These are phyloP conservation scores for Coccyzus lansbergi DNA, from an alignment of 2,797 vertebrate species.

Conservation along the genomic window DNA sequence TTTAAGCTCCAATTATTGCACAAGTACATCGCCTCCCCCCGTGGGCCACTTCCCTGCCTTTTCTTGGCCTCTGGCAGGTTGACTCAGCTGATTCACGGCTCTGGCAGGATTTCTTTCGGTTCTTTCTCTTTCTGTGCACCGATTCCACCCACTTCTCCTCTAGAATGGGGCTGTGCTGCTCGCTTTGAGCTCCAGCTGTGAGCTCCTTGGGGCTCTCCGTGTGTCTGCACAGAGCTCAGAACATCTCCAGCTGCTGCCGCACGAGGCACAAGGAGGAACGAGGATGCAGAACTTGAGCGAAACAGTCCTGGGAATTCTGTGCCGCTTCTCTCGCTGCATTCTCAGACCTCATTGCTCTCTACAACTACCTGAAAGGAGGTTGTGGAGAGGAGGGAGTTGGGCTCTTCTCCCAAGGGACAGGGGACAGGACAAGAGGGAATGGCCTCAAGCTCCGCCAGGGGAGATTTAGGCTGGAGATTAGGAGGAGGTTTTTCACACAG, in stretches of 20 bases:
- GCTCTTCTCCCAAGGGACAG: too few species aligned
- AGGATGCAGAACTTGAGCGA: not conserved
- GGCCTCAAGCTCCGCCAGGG: too few species aligned
- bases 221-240: not conserved
- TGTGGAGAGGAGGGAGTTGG: too few species aligned
- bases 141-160: not conserved
- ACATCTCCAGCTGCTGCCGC: not conserved
- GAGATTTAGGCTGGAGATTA: too few species aligned
- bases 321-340: not conserved
- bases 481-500: too few species aligned
- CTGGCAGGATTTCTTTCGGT: not conserved
- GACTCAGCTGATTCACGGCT: conserved; percentile 10
- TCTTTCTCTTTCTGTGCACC: not conserved
- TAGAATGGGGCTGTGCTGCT: not conserved
- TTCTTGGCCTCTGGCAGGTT: conserved; percentile 1
- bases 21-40: not conserved
- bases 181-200: not conserved
- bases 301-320: not conserved
- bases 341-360: too few species aligned
- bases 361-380: too few species aligned
- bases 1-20: conserved; percentile 36
- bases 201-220: not conserved
- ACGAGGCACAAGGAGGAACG: not conserved
- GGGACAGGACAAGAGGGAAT: too few species aligned
- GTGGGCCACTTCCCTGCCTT: conserved; percentile 25